Evolutionary conservation across 2,797 vertebrate genomes (phyloP).

Genomic region (Lithobates sylvaticus): DNA sequence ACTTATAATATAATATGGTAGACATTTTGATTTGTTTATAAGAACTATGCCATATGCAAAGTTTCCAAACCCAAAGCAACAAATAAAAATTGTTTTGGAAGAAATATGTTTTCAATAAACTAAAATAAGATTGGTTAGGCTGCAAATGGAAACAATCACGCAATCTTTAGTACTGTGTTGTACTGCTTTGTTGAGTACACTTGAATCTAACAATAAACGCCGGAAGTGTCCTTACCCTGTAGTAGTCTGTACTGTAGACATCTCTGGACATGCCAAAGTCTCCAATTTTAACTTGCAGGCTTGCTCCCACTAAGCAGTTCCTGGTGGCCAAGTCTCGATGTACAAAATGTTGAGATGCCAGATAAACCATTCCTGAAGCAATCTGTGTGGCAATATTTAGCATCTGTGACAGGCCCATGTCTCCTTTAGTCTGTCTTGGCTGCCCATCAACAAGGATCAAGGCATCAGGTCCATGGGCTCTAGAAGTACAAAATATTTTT

Average conservation of each 20-base stretch:
- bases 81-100: too few relatives aligned
- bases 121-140: too few relatives aligned
- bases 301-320: slow-evolving; percentile 96
- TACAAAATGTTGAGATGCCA: slow-evolving; percentile 97
- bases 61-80: too few relatives aligned
- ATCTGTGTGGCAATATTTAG: slow-evolving; percentile 96
- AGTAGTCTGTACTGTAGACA: slow-evolving; percentile 99
- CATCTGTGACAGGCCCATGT: slow-evolving; percentile 97
- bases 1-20: too few relatives aligned
- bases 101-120: too few relatives aligned
- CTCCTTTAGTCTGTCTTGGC: slow-evolving; percentile 92
- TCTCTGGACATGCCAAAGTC: slow-evolving; percentile 99
- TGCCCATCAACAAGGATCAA: slow-evolving; percentile 97
- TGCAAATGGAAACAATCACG: too few relatives aligned
- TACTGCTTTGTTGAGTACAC: neutral
- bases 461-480: slow-evolving; percentile 96
- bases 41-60: too few relatives aligned
- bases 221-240: slow-evolving; percentile 86
- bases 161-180: too few relatives aligned
- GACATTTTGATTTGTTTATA: too few relatives aligned
- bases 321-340: slow-evolving; percentile 98
- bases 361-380: slow-evolving; percentile 96
- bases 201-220: neutral
- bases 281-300: slow-evolving; percentile 97
- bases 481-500: slow-evolving; percentile 63